phyloP scores from a whole-genome alignment of 2,888 invertebrate genomes.

The Tineola bisselliella region DNA sequence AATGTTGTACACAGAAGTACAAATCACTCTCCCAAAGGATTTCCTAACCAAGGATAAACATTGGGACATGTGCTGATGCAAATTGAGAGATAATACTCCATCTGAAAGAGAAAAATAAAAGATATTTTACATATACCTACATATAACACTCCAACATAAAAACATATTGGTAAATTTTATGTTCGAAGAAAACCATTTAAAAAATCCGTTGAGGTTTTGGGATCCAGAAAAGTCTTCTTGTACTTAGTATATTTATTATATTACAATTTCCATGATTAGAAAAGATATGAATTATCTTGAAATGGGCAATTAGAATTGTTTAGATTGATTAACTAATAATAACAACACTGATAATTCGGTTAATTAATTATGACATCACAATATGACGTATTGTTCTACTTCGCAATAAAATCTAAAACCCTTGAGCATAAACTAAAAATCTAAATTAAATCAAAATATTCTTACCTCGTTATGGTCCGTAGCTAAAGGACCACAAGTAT shows the following conservation, averaged over 20 bases:
- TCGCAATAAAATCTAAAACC: neutral
- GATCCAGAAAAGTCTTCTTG: too few relatives aligned
- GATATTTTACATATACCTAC: too few relatives aligned
- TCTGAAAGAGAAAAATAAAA: constrained; percentile 23
- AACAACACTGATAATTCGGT: neutral
- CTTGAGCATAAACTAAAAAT: neutral
- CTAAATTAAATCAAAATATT: neutral
- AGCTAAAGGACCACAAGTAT: constrained; percentile 26
- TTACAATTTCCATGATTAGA: too few relatives aligned
- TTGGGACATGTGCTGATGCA: constrained; percentile 50
- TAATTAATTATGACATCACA: neutral
- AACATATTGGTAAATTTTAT: too few relatives aligned
- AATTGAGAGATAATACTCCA: constrained; percentile 44
- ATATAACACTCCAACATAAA: too few relatives aligned
- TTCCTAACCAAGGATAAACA: constrained; percentile 62
- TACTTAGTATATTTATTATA: too few relatives aligned
- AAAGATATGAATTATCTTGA: neutral
- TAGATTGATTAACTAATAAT: neutral
- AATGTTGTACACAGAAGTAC: neutral
- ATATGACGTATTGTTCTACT: neutral
- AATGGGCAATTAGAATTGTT: neutral
- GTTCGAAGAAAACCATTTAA: too few relatives aligned
- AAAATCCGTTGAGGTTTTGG: too few relatives aligned
- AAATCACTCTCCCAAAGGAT: constrained; percentile 43
- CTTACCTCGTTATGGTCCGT: constrained; percentile 28